Percentiles rank a stretch among this genome's conserved stretches.
Conservation (phyloP, 2,797 vertebrate species). For the Hybognathus amarus region DNA sequence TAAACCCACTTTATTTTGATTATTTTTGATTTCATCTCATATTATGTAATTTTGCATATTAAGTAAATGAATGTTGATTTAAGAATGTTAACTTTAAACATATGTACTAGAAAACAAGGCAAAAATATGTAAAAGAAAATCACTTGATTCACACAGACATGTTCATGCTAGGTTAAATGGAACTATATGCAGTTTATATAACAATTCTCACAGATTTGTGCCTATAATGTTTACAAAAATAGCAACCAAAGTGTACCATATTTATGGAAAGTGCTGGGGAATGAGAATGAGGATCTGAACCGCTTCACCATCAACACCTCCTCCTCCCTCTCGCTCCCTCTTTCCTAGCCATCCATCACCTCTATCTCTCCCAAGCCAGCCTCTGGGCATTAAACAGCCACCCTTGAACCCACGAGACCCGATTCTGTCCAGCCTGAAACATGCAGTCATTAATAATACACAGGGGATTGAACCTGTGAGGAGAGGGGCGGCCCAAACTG, state of each 20-base stretch:
- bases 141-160: not conserved
- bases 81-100: not conserved
- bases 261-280: not conserved
- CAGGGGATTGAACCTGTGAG: slow-evolving; percentile 15
- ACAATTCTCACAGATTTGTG: not conserved
- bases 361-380: slow-evolving; percentile 56
- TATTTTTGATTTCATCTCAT: not conserved
- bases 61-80: not conserved
- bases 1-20: not conserved
- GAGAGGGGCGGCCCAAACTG: slow-evolving; percentile 13
- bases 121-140: not conserved
- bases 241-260: not conserved
- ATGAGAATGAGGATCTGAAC: slow-evolving; percentile 50
- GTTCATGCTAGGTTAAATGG: not conserved
- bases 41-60: not conserved
- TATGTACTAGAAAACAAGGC: not conserved
- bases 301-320: slow-evolving; percentile 9
- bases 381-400: slow-evolving; percentile 60
- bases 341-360: slow-evolving; percentile 52
- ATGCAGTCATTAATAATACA: slow-evolving; percentile 71
- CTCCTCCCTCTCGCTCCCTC: not conserved
- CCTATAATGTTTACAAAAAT: not conserved
- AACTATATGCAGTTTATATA: not conserved
- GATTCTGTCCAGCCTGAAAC: slow-evolving; percentile 73
- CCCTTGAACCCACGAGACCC: slow-evolving; percentile 71